phyloP scores from a whole-genome alignment of 1,140 invertebrate species.

The Anagrus nilaparvatae region DNA sequence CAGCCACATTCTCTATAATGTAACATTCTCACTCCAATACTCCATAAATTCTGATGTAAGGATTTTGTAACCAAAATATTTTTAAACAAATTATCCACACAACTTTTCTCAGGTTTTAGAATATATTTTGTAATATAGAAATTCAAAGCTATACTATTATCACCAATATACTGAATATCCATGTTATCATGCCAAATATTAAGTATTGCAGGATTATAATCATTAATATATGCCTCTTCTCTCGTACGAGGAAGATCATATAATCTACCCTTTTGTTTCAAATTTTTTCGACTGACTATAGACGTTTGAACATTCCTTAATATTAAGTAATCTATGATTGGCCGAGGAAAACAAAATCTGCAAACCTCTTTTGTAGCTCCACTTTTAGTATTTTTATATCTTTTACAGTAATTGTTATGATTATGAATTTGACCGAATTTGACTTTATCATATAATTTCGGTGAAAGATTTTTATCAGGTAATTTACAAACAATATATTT shows the following conservation, averaged over 20 bases:
- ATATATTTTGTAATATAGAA: too few relatives aligned
- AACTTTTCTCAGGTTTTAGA: too few relatives aligned
- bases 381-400: constrained; percentile 21
- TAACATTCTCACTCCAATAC: too few relatives aligned
- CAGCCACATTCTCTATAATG: constrained; percentile 8
- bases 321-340: constrained; percentile 14
- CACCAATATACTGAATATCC: constrained; percentile 23
- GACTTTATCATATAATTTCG: constrained; percentile 19
- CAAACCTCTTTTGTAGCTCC: constrained; percentile 12
- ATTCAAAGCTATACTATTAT: too few relatives aligned
- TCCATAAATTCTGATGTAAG: too few relatives aligned
- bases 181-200: constrained; percentile 23
- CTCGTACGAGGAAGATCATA: constrained; percentile 21
- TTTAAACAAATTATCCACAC: too few relatives aligned
- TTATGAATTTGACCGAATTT: constrained; percentile 18
- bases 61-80: too few relatives aligned
- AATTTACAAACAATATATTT: constrained; percentile 29
- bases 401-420: constrained; percentile 18
- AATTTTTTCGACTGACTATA: constrained; percentile 19
- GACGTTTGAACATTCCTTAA: constrained; percentile 20
- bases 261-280: constrained; percentile 21
- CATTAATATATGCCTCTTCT: constrained; percentile 23
- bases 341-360: constrained; percentile 21
- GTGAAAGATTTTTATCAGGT: constrained; percentile 16
- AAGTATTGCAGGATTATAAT: constrained; percentile 25